Base-by-base conservation (phyloP, 2,113 vertebrate species). In the Pseudopodoces humilis region DNA sequence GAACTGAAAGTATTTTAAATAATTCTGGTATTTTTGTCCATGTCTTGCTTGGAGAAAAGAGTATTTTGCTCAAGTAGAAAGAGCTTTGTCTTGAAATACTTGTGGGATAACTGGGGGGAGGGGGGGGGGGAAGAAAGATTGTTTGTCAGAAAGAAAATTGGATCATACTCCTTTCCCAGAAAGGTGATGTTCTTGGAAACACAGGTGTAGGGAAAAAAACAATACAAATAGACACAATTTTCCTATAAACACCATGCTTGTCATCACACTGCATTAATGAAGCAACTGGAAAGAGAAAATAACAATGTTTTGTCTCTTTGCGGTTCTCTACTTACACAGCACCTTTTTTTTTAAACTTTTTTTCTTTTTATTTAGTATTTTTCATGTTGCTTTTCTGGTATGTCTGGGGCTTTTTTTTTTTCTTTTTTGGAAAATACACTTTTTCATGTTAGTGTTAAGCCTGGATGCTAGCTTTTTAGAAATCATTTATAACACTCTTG, bases 331-430 rank as follows among this genome's bases (percentile, higher is more conserved):
- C 56, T 75, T 43, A 52, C 52, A 6, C 23, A 30, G 28, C 33
- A 30, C 3, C 10, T 33, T 27, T 18, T 1, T 21, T 37, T 1
- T 13, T 1, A 0, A 50, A 47, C 37, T 39, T 39, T 39, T 39
- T 39, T 39, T 39, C 37, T 39, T 39, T 39, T 39, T 39, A 39
- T 39, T 39, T 39, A 39, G 14, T n/a, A 30, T 70, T 75, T 92
- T n/a, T 27, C 11, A 18, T 14, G 10, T 25, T 37, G 11, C 8
- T 69, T 85, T 78, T 68, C 31, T 72, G 10, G 3, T 24, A 47
- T 79, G 46, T 41, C 16, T 64, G 24, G 15, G 13, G 5, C 3
- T 39, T 49, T 33, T 2, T 13, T 37, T 27, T 6, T 18, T 4
- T 4, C 31, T 72, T 41, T 16, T 74, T 43, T 44, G 15, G 15